Evolutionary conservation across 2,888 invertebrate species (phyloP).

Genomic region (Cerceris ruficornis): DNA sequence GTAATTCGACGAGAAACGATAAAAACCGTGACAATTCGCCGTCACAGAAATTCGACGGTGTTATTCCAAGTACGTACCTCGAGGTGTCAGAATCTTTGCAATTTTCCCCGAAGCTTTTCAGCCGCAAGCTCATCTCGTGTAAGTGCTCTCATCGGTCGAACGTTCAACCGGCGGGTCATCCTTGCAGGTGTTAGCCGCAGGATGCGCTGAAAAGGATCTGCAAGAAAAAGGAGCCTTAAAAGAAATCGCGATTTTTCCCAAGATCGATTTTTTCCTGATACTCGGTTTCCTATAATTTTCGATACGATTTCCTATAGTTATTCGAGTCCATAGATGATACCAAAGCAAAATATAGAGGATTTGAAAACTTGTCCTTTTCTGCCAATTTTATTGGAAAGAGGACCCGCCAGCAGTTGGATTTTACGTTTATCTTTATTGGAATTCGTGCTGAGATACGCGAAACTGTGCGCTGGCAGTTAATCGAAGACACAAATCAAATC

Average conservation of each 20-base stretch:
- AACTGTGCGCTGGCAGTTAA: slow-evolving; percentile 29
- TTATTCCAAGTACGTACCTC: slow-evolving; percentile 35
- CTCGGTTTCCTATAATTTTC: too few species aligned
- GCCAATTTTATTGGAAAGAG: too few species aligned
- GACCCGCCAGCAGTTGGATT: slow-evolving; percentile 71
- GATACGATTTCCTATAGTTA: too few species aligned
- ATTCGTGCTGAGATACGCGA: slow-evolving; percentile 10
- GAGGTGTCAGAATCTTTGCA: slow-evolving; percentile 41
- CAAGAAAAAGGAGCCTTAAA: slow-evolving; percentile 19
- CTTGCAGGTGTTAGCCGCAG: slow-evolving; percentile 30
- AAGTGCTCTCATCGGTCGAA: slow-evolving; percentile 54
- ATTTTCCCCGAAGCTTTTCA: slow-evolving; percentile 55
- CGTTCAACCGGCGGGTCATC: slow-evolving; percentile 28
- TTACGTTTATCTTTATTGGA: slow-evolving; percentile 76
- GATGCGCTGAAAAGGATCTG: slow-evolving; percentile 35
- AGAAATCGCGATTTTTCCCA: too few species aligned
- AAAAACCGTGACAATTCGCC: slow-evolving; percentile 8
- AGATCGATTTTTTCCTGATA: too few species aligned
- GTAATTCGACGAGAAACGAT: slow-evolving; percentile 49
- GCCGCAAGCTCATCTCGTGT: slow-evolving; percentile 59
- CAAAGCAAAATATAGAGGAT: too few species aligned
- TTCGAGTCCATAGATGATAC: too few species aligned
- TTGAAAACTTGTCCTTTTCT: too few species aligned
- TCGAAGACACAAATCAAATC: slow-evolving; percentile 39
- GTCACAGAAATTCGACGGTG: slow-evolving; percentile 13